phyloP scores from a whole-genome alignment of 2,113 vertebrate species.

The Zosterops japonicus region DNA sequence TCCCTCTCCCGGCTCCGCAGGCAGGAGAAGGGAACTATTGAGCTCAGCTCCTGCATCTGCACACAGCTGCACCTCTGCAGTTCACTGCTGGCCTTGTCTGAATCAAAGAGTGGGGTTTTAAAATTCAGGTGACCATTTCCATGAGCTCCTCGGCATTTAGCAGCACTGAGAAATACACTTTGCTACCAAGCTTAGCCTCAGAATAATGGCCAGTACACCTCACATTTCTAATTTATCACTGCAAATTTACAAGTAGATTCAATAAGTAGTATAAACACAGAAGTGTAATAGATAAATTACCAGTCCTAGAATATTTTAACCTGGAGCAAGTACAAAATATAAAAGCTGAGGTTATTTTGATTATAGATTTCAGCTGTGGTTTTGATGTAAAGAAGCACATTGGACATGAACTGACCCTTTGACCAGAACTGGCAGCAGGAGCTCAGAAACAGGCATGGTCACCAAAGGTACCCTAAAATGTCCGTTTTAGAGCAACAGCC shows the following conservation, averaged over 20 bases:
- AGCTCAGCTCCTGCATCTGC: constrained; percentile 32
- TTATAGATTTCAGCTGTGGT: not conserved
- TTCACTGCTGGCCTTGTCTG: not conserved
- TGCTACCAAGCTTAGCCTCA: not conserved
- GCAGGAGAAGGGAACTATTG: not conserved
- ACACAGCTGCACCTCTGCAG: not conserved
- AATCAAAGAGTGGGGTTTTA: not conserved
- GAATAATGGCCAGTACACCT: not conserved
- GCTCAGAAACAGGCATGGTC: not conserved
- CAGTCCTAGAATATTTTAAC: not conserved
- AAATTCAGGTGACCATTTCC: not conserved
- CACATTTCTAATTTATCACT: not conserved
- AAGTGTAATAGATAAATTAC: not conserved
- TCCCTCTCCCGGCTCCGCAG: accelerated
- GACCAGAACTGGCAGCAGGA: not conserved
- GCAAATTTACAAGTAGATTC: not conserved
- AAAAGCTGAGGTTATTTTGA: not conserved
- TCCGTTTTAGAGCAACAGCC: not conserved
- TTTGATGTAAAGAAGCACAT: not conserved
- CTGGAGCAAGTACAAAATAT: not conserved
- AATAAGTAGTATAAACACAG: not conserved
- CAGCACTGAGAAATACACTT: not conserved
- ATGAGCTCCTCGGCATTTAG: not conserved
- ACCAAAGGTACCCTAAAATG: not conserved
- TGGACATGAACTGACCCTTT: not conserved